These are phyloP conservation scores for Galeopterus variegatus DNA, from an alignment of 2,113 vertebrate genomes.

Conservation along the genomic window DNA sequence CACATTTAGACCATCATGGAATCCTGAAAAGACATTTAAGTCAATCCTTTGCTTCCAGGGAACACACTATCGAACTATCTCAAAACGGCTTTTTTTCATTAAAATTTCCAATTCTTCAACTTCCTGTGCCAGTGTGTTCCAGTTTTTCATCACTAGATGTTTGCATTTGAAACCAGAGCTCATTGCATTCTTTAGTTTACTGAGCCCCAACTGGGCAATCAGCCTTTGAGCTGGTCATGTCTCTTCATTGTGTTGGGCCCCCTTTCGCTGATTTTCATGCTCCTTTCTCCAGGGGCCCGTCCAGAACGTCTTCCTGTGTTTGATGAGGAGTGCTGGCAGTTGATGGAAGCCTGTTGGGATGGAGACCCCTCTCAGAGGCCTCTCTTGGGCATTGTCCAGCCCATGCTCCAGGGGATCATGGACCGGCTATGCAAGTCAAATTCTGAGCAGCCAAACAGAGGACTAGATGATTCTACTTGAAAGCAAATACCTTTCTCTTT, in stretches of 20 bases:
- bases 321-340: slow-evolving; percentile 98
- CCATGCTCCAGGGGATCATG: slow-evolving; percentile 96
- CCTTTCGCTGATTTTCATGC: background rate
- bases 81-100: background rate
- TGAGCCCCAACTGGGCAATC: background rate
- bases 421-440: slow-evolving; percentile 92
- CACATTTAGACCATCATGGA: background rate
- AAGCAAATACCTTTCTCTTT: slow-evolving; percentile 54
- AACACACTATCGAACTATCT: background rate
- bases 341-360: slow-evolving; percentile 99
- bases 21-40: background rate
- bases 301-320: slow-evolving; percentile 95
- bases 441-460: slow-evolving; percentile 89
- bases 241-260: rapidly evolving
- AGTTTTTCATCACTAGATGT: background rate
- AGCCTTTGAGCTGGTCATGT: background rate
- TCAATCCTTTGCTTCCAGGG: background rate
- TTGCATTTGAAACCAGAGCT: background rate
- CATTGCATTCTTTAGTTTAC: background rate
- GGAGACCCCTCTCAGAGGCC: slow-evolving; percentile 96
- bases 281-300: slow-evolving; percentile 91
- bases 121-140: background rate
- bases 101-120: background rate
- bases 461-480: slow-evolving; percentile 96
- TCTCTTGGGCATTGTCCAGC: slow-evolving; percentile 97